A percentile compares a stretch with the other conserved stretches of the same genome.
Conservation (phyloP, 2,888 invertebrate species). For the Bedellia somnulentella region DNA sequence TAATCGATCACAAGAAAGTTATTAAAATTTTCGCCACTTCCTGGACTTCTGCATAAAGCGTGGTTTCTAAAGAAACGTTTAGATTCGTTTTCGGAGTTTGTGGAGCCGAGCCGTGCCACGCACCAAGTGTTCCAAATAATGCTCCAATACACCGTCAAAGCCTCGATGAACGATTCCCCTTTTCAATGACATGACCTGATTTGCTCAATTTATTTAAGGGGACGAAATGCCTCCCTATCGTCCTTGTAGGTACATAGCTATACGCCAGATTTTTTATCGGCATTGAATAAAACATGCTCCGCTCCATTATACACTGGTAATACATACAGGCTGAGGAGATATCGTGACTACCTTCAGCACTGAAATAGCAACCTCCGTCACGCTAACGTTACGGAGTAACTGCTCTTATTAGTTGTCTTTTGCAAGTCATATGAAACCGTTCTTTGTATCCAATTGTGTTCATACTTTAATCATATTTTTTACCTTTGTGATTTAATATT, state of each 20-base stretch:
- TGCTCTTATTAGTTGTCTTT: slow-evolving; percentile 31
- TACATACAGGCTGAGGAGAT: slow-evolving; percentile 17
- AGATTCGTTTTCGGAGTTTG: too few species aligned
- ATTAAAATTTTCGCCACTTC: too few species aligned
- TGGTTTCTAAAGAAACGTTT: too few species aligned
- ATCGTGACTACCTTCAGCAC: slow-evolving; percentile 41
- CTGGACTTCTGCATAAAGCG: too few species aligned
- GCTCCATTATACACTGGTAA: too few species aligned
- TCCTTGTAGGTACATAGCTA: slow-evolving; percentile 19
- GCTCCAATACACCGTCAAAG: neutral
- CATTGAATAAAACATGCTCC: too few species aligned
- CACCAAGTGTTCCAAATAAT: slow-evolving; percentile 22
- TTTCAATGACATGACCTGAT: slow-evolving; percentile 1
- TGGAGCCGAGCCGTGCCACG: slow-evolving; percentile 23
- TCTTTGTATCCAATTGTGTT: slow-evolving; percentile 17
- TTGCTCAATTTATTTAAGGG: neutral
- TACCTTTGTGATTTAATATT: too few species aligned
- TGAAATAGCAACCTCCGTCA: slow-evolving; percentile 40
- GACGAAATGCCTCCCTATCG: slow-evolving; percentile 5
- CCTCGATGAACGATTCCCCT: neutral
- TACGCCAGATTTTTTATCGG: too few species aligned
- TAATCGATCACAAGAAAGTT: too few species aligned
- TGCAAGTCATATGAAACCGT: slow-evolving; percentile 32
- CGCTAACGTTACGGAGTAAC: slow-evolving; percentile 35
- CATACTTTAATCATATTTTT: too few species aligned